phyloP scores from a whole-genome alignment of 2,113 vertebrate genomes.

The Gymnocephalus cernua region DNA sequence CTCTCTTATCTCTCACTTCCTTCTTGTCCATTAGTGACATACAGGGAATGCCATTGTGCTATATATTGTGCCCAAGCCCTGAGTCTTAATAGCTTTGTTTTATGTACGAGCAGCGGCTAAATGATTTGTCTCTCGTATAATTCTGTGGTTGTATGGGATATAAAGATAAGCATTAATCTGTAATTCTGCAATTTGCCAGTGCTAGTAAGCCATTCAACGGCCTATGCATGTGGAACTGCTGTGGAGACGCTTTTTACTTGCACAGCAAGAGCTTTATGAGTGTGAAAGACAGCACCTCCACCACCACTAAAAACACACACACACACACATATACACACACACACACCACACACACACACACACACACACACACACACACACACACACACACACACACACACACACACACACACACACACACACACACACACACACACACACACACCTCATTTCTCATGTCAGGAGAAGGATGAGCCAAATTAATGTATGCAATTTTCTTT shows the following conservation, averaged over 20 bases:
- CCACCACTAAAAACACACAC: not conserved
- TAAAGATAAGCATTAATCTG: constrained; percentile 77
- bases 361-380: too few relatives aligned
- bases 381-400: too few relatives aligned
- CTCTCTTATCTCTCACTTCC: constrained; percentile 70
- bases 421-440: too few relatives aligned
- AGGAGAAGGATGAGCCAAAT: constrained; percentile 6
- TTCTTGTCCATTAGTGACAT: constrained; percentile 64
- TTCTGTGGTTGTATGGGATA: constrained; percentile 70
- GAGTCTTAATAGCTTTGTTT: constrained; percentile 78
- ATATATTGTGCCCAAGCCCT: constrained; percentile 57
- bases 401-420: too few relatives aligned
- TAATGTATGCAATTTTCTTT: constrained; percentile 10
- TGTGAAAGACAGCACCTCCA: not conserved
- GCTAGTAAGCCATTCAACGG: constrained; percentile 61
- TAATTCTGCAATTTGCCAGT: constrained; percentile 63
- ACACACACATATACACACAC: not conserved
- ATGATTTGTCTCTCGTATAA: constrained; percentile 70
- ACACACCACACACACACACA: too few relatives aligned
- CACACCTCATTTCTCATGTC: constrained; percentile 1
- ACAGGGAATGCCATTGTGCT: constrained; percentile 62
- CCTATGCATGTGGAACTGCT: constrained; percentile 55
- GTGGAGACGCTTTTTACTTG: not conserved
- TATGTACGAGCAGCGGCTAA: constrained; percentile 69
- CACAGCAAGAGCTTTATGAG: constrained; percentile 33